Conservation (phyloP, 2,113 vertebrate species). For the Excalfactoria chinensis region DNA sequence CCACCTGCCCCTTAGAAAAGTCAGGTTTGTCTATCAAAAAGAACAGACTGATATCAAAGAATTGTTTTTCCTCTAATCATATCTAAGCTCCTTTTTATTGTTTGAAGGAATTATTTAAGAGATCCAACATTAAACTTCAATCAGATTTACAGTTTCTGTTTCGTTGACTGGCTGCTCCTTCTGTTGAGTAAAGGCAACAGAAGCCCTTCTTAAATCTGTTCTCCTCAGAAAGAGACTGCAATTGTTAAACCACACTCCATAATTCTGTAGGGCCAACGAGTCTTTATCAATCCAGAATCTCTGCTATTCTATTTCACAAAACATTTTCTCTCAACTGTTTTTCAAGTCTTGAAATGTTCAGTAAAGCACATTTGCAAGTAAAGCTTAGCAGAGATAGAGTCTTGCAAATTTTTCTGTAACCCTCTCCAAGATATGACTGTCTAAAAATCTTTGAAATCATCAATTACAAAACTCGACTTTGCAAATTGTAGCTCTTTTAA, state of each 20-base stretch:
- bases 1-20: background rate
- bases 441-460: background rate
- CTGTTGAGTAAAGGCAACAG: background rate
- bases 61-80: conserved; percentile 23
- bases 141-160: background rate
- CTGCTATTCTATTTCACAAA: background rate
- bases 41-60: conserved; percentile 20
- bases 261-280: background rate
- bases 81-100: conserved; percentile 35
- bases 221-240: background rate
- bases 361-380: background rate
- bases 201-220: background rate
- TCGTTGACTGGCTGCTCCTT: conserved; percentile 4
- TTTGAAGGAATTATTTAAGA: conserved; percentile 12
- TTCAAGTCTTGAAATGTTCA: background rate
- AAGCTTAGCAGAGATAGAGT: background rate
- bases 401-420: background rate
- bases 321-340: background rate
- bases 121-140: background rate
- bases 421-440: background rate
- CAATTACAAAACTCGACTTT: background rate
- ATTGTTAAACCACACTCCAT: background rate
- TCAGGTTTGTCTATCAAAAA: background rate
- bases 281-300: background rate
- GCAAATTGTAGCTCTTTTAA: background rate